Conservation (phyloP, 2,113 vertebrate species). For the Petaurus breviceps region DNA sequence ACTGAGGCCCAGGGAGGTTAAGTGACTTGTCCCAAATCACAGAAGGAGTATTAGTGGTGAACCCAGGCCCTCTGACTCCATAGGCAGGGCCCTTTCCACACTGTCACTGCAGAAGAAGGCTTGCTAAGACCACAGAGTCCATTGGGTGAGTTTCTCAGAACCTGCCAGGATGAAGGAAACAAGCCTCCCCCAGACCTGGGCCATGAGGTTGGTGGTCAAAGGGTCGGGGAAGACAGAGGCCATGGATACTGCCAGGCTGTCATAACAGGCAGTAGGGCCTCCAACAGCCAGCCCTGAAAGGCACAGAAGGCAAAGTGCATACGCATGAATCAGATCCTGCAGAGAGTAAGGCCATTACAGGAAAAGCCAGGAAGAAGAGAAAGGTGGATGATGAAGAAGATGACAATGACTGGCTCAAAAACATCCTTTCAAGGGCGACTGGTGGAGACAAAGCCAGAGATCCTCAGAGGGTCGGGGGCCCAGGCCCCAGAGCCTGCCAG, state of each 20-base stretch:
- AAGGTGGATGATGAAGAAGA: neutral
- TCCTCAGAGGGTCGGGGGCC: too few species aligned
- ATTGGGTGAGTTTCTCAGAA: neutral
- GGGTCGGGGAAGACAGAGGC: neutral
- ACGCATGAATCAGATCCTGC: neutral
- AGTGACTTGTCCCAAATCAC: neutral
- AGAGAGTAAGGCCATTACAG: neutral
- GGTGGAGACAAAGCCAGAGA: neutral
- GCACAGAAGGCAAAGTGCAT: neutral
- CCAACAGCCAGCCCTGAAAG: neutral
- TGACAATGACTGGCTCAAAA: neutral
- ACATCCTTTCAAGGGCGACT: neutral
- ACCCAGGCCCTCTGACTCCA: neutral
- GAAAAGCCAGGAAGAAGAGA: neutral
- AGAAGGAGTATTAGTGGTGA: neutral
- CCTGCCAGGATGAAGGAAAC: neutral
- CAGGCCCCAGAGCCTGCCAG: too few species aligned
- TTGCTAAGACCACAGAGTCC: neutral
- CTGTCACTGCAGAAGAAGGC: neutral
- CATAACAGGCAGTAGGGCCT: too few species aligned
- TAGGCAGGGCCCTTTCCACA: neutral
- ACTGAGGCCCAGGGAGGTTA: neutral
- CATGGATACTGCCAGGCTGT: neutral
- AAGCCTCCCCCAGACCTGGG: neutral
- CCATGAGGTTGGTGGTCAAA: neutral